These are phyloP conservation scores for Drosophila micromelanica DNA, from an alignment of 1,140 invertebrate species.

Conservation along the genomic window DNA sequence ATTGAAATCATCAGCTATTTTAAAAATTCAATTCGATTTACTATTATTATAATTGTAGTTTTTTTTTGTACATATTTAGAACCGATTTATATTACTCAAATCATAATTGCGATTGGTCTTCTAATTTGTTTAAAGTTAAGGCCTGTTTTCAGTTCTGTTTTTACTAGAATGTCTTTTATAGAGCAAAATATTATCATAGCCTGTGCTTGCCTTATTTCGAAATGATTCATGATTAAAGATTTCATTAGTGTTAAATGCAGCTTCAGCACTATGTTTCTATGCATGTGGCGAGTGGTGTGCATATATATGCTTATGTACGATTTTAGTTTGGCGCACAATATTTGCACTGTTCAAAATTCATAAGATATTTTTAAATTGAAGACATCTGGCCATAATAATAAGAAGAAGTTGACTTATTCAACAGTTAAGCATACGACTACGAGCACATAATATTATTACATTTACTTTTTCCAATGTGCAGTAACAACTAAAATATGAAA, in stretches of 20 bases:
- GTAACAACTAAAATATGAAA: slow-evolving; percentile 28
- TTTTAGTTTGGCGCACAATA: not conserved
- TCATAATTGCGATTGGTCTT: not conserved
- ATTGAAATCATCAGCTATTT: too few relatives aligned
- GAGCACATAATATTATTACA: slow-evolving; percentile 26
- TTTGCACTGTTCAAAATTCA: slow-evolving; percentile 13
- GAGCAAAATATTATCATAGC: not conserved
- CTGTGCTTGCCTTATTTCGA: not conserved
- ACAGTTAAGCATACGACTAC: slow-evolving; percentile 19
- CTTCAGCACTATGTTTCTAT: not conserved
- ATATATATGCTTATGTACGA: not conserved
- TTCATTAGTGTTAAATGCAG: not conserved
- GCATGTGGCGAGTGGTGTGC: not conserved
- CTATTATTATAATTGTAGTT: too few relatives aligned
- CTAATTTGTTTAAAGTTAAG: not conserved
- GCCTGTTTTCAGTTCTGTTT: not conserved
- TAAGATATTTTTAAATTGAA: slow-evolving; percentile 21
- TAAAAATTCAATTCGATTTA: too few relatives aligned
- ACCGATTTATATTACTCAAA: too few relatives aligned
- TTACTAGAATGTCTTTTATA: not conserved
- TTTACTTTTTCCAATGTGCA: slow-evolving; percentile 23
- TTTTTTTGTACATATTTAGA: not conserved
- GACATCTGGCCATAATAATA: slow-evolving; percentile 15
- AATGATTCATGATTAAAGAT: too few relatives aligned
- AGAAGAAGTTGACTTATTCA: slow-evolving; percentile 1